Conservation (phyloP, 1,140 invertebrate genomes). For the Sesamia nonagrioides region DNA sequence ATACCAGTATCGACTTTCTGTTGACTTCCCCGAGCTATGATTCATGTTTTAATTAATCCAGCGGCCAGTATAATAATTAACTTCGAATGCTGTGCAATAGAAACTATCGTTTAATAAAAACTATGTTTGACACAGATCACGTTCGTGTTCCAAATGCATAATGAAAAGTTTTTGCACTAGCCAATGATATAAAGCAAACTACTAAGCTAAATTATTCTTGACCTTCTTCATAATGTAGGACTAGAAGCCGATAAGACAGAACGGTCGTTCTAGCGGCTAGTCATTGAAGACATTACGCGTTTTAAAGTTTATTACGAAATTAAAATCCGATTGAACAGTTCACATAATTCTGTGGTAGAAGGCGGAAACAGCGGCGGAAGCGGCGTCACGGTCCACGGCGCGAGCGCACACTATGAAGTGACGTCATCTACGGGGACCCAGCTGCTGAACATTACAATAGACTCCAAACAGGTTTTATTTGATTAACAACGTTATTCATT, state of each 20-base stretch:
- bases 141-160: conserved; percentile 37
- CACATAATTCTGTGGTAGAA: conserved; percentile 73
- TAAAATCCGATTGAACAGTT: conserved; percentile 68
- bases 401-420: conserved; percentile 71
- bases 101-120: conserved; percentile 25
- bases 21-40: conserved; percentile 51
- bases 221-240: conserved; percentile 48
- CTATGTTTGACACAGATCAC: conserved; percentile 44
- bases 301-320: conserved; percentile 59
- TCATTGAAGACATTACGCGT: conserved; percentile 11
- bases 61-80: conserved; percentile 1
- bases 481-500: conserved; percentile 25
- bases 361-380: conserved; percentile 82
- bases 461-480: conserved; percentile 49
- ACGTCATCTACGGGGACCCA: conserved; percentile 66
- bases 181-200: conserved; percentile 33
- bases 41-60: conserved; percentile 48
- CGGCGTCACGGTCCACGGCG: conserved; percentile 75
- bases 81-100: conserved; percentile 5
- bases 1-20: conserved; percentile 58
- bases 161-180: conserved; percentile 14
- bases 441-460: conserved; percentile 45
- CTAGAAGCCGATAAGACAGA: conserved; percentile 15
- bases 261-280: neutral
- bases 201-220: conserved; percentile 34